A percentile compares a stretch with the other conserved stretches of the same genome.
These are phyloP conservation scores for Protobothrops mucrosquamatus DNA, from an alignment of 2,113 vertebrate genomes.

Conservation along the genomic window DNA sequence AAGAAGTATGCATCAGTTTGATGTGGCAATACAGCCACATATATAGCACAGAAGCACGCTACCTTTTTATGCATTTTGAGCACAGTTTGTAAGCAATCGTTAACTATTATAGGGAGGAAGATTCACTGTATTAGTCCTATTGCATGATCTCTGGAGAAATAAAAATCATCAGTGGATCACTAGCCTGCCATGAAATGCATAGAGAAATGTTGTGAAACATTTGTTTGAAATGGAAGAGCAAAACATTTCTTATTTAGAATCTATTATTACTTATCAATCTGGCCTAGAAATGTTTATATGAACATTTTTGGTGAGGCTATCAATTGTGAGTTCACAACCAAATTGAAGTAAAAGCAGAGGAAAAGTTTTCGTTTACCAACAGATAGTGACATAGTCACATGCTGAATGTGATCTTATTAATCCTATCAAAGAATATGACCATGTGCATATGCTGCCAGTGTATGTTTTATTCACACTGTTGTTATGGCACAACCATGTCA, in stretches of 20 bases:
- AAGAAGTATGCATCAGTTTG: background rate
- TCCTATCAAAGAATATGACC: conserved; percentile 28
- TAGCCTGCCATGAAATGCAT: background rate
- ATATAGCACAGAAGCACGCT: background rate
- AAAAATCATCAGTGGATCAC: background rate
- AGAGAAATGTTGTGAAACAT: background rate
- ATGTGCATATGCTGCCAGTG: conserved; percentile 13
- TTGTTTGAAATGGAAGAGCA: background rate
- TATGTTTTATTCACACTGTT: conserved; percentile 9
- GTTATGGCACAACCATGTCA: conserved; percentile 21
- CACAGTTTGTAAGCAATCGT: background rate
- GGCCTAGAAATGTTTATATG: background rate
- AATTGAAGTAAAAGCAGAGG: background rate
- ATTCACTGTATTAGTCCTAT: background rate
- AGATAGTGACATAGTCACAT: background rate
- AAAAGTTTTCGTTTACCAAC: background rate
- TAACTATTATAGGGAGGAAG: background rate
- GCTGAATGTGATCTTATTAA: background rate
- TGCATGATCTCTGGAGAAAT: background rate
- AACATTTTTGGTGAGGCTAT: background rate
- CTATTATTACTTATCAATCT: background rate
- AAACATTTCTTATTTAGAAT: background rate
- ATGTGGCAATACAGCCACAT: background rate
- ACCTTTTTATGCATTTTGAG: background rate
- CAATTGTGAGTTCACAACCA: background rate